Percentiles rank a stretch among this genome's conserved stretches.
These are phyloP conservation scores for Phengaris arion DNA, from an alignment of 2,888 invertebrate genomes.

Conservation along the genomic window DNA sequence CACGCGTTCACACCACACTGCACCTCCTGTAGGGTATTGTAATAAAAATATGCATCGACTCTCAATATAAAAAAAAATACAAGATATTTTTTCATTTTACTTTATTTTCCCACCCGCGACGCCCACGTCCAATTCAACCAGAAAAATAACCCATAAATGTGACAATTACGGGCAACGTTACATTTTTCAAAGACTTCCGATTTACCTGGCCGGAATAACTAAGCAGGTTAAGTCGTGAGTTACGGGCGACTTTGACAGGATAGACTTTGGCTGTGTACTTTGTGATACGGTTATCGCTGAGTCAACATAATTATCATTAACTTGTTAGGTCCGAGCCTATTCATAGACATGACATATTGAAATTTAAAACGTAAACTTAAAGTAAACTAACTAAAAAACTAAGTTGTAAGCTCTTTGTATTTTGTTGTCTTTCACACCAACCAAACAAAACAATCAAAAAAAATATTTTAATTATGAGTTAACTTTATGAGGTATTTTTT, in stretches of 20 bases:
- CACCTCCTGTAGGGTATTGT: neutral
- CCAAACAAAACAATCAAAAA: too few relatives aligned
- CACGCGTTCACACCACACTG: neutral
- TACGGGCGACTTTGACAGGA: conserved; percentile 17
- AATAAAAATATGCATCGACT: neutral
- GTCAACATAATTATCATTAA: conserved; percentile 13
- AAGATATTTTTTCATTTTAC: conserved; percentile 3
- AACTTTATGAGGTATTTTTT: too few relatives aligned
- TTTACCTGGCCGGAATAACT: conserved; percentile 22
- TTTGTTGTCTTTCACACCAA: neutral
- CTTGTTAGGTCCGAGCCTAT: conserved; percentile 5
- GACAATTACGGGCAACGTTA: conserved; percentile 25
- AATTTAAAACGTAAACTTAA: neutral
- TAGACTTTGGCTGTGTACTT: conserved; percentile 20
- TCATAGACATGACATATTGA: conserved; percentile 4
- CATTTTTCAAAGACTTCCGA: conserved; percentile 27
- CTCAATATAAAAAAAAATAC: neutral
- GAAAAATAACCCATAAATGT: conserved; percentile 16
- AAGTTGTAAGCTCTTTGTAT: neutral
- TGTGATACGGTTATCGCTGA: conserved; percentile 21
- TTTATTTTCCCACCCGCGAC: conserved; percentile 23
- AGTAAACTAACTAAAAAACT: too few relatives aligned
- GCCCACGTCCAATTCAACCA: conserved; percentile 1
- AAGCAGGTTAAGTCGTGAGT: conserved; percentile 23
- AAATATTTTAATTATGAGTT: too few relatives aligned